phyloP scores from a whole-genome alignment of 2,888 invertebrate genomes.

The Chesias legatella region DNA sequence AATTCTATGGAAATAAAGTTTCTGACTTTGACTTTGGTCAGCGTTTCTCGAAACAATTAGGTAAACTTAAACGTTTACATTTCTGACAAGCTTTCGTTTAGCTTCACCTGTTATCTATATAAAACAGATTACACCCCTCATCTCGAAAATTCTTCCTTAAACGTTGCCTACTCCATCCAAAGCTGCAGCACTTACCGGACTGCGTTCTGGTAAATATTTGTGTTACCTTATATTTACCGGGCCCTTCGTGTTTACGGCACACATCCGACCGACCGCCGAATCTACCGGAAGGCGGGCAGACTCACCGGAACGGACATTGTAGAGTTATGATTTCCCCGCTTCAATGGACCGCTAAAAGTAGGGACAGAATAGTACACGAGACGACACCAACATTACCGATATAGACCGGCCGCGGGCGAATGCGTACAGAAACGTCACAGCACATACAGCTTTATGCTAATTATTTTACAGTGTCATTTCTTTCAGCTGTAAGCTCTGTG shows the following conservation, averaged over 20 bases:
- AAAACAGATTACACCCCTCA: too few species aligned
- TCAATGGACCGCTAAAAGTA: conserved; percentile 53
- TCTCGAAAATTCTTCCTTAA: too few species aligned
- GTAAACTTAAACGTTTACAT: too few species aligned
- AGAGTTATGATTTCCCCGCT: conserved; percentile 40
- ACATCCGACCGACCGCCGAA: conserved; percentile 16
- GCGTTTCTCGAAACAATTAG: too few species aligned
- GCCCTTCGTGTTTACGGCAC: conserved; percentile 12
- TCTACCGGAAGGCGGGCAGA: conserved; percentile 20
- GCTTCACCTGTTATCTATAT: too few species aligned
- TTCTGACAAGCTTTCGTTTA: too few species aligned
- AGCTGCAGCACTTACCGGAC: too few species aligned
- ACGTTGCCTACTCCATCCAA: too few species aligned
- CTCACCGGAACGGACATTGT: conserved; percentile 13
- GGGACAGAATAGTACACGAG: conserved; percentile 52
- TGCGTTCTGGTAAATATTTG: too few species aligned
- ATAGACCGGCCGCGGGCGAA: conserved; percentile 24
- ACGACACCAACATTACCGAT: conserved; percentile 21
- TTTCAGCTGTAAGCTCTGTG: conserved; percentile 7
- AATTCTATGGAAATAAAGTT: too few species aligned
- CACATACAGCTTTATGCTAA: conserved; percentile 26
- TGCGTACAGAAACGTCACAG: conserved; percentile 17
- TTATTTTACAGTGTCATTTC: conserved; percentile 24
- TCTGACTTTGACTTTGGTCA: too few species aligned
- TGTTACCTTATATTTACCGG: background rate